Base-by-base conservation (phyloP, 2,797 vertebrate species). In the Aotus griseimembra region DNA sequence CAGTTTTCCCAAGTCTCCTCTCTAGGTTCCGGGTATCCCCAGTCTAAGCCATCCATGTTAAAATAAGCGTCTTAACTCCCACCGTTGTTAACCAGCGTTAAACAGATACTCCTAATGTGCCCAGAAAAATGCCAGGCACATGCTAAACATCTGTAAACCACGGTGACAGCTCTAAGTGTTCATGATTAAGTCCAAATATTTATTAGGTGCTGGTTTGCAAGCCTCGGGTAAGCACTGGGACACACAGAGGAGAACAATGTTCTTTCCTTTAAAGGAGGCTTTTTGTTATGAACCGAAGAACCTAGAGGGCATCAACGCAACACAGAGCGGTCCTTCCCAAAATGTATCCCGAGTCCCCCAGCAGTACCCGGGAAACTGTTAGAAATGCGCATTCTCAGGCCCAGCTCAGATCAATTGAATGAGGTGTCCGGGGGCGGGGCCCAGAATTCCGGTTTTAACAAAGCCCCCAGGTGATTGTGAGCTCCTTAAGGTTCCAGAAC, bases 301-400 rank as follows among this genome's bases (percentile, higher is more conserved):
- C 0, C 2, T 0, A 33, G 64, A 6, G 46, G 19, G 5, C 39
- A 14, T 17, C 55, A 3, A 2, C 0, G 19, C n/a, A 3, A 19
- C 26, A 4, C 0, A 5, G 1, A 61, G 33, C 3, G 4, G 22
- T 12, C 4, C 0, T 61, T 46, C 46, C 57, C 58, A 20, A 4
- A 39, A 10, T 3, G 52, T 36, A 2, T 67, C 33, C 33, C 0
- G 24, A 41, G 33, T 28, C 20, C 57, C 4, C 24, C 30, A 4
- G 10, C 15, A 7, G 2, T 57, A 13, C 17, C 30, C 0, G 1
- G 22, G 46, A 58, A 55, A 76, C 46, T 24, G 41, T 72, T 44
- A 80, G 87, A 92, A 94, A 96, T 55, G 77, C 70, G 83, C 28
- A 88, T 67, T 93, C 15, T 55, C 22, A 4, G 11, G 72, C 19